Evolutionary conservation across 2,797 vertebrate species (phyloP), one percentile per base, ranked within the genome.

Genomic region (Cuniculus paca): DNA sequence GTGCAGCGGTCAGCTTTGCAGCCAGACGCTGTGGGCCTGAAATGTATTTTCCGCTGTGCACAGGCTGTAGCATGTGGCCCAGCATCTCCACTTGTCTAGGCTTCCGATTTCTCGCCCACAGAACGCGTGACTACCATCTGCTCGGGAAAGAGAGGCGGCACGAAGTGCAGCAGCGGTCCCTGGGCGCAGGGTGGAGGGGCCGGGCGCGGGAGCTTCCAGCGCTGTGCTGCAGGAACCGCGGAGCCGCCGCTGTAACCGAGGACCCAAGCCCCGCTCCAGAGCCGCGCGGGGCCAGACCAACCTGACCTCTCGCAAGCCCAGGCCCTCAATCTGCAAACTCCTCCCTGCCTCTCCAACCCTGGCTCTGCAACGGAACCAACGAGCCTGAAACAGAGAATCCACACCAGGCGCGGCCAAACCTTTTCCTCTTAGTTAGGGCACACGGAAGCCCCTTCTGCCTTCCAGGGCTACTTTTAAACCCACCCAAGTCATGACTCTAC

Each of bases 401-500:
- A 48, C 11, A 48, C 14, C 39, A 79, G 93, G 81, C 4, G 26
- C 58, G 19, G 81, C 13, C 54, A 60, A 56, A 75, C 48, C 63
- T 11, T 81, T 92, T 8, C 26, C 56, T 24, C 34, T 85, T 84
- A 58, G 48, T 24, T 20, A 78, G 45, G 75, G 58, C 65, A 74
- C 36, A 45, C 58, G 22, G 39, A 60, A 16, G 31, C 11, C 54
- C 8, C 24, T 97, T 34, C 36, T 61, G 34, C 19, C 31, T 11
- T 79, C 42, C 26, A 31, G 52, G 52, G 52, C 5, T 8, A 68
- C 31, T 84, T 86, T 74, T 39, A 75, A 77, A 87, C 17, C 52
- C 65, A 70, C 45, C 24, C 80, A 82, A 91, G 7, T 39, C 0
- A 1, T 8, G 86, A 91, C 4, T 88, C 94, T 95, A 78, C 98